Percentiles rank a stretch among this genome's conserved stretches.
phyloP scores from a whole-genome alignment of 2,888 invertebrate species.

The Ophion costatus region DNA sequence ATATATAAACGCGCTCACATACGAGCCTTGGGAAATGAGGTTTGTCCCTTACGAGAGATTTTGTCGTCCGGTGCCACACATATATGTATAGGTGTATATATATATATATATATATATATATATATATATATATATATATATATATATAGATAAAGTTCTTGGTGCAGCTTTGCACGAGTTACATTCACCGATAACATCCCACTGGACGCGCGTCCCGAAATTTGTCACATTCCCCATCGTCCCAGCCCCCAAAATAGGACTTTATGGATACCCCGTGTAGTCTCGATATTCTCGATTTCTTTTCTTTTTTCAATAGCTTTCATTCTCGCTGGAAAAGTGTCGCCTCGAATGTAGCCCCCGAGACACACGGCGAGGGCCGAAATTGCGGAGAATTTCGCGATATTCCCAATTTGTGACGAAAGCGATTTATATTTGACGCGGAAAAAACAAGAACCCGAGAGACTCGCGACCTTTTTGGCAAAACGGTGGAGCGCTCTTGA shows the following conservation, averaged over 20 bases:
- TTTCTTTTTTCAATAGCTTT: constrained; percentile 9
- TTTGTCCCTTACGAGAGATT: constrained; percentile 70
- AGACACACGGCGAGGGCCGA: not conserved
- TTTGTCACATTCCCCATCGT: constrained; percentile 16
- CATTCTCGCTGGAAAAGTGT: not conserved
- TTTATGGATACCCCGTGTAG: not conserved
- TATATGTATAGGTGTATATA: not conserved
- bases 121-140: not conserved
- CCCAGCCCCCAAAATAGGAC: not conserved
- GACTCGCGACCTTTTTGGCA: not conserved
- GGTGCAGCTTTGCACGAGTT: constrained; percentile 42
- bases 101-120: not conserved
- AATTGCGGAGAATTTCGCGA: not conserved
- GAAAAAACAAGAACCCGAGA: constrained; percentile 3
- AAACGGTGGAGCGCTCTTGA: too few relatives aligned
- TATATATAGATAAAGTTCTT: constrained; percentile 11
- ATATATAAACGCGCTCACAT: not conserved
- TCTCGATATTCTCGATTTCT: constrained; percentile 3
- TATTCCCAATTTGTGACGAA: not conserved
- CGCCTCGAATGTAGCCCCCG: not conserved
- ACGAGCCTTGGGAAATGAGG: constrained; percentile 74
- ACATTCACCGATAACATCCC: constrained; percentile 42
- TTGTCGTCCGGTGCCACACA: constrained; percentile 5
- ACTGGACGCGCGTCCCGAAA: constrained; percentile 22
- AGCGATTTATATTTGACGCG: constrained; percentile 2